These are phyloP conservation scores for Sminthopsis crassicaudata DNA, from an alignment of 2,113 vertebrate genomes.

Conservation along the genomic window DNA sequence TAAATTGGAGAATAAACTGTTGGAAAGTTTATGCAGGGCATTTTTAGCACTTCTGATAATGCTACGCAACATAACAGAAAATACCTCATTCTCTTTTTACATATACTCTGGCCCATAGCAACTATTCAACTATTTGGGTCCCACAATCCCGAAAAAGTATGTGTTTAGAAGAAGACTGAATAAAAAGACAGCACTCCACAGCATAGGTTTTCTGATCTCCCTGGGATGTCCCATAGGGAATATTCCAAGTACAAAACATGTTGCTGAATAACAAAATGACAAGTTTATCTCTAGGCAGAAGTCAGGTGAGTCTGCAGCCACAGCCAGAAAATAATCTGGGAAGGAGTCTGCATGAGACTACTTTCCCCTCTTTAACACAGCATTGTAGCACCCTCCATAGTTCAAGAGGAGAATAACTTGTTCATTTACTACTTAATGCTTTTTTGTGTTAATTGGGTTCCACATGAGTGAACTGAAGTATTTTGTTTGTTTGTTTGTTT, in stretches of 20 bases:
- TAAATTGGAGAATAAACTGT: neutral
- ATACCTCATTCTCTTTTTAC: no score
- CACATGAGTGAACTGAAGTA: neutral
- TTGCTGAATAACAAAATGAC: neutral
- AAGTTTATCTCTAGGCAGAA: neutral
- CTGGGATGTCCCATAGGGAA: neutral
- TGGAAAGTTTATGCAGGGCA: neutral
- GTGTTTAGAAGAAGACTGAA: neutral
- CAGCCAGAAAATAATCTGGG: neutral
- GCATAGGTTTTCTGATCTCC: neutral
- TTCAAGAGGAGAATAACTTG: neutral
- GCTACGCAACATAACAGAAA: neutral
- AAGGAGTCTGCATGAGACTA: neutral
- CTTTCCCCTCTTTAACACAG: neutral
- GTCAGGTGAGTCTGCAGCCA: neutral
- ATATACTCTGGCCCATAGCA: neutral
- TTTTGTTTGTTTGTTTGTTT: no score
- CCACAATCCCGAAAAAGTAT: neutral
- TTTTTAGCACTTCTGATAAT: neutral
- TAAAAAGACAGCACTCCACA: neutral
- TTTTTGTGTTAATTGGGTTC: neutral
- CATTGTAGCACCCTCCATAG: neutral
- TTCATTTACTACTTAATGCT: neutral
- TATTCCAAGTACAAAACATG: neutral
- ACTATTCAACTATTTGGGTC: neutral